A percentile compares a stretch with the other conserved stretches of the same genome.
Conservation (phyloP, 2,888 invertebrate genomes). For the Rhamnusium bicolor region DNA sequence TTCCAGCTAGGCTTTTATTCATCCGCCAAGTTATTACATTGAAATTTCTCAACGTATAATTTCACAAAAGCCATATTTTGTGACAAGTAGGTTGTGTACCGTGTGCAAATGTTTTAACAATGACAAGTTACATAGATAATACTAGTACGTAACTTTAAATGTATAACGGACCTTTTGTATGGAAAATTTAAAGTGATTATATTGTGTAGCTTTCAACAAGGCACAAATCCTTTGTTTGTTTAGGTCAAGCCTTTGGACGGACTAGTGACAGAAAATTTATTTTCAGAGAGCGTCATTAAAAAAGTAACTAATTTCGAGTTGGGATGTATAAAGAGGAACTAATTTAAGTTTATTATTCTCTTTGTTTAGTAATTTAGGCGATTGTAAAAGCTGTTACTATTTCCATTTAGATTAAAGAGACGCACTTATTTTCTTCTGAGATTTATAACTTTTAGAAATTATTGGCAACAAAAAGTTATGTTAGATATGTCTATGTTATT, state of each 20-base stretch:
- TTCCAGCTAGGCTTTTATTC: neutral
- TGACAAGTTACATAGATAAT: conserved; percentile 1
- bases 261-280: neutral
- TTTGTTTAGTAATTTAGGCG: neutral
- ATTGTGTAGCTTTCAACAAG: conserved; percentile 6
- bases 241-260: conserved; percentile 13
- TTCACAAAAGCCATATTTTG: neutral
- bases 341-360: neutral
- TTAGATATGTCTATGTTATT: too few relatives aligned
- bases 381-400: too few relatives aligned
- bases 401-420: too few relatives aligned
- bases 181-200: conserved; percentile 5
- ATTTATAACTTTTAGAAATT: too few relatives aligned
- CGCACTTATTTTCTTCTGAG: too few relatives aligned
- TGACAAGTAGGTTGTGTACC: neutral
- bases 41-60: neutral
- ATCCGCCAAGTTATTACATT: neutral
- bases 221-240: conserved; percentile 19
- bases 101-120: neutral
- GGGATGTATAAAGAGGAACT: neutral
- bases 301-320: neutral
- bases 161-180: neutral
- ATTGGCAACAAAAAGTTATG: too few relatives aligned
- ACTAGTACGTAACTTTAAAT: neutral
- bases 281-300: neutral